phyloP scores from a whole-genome alignment of 2,888 invertebrate genomes.

The Papilio elwesi region DNA sequence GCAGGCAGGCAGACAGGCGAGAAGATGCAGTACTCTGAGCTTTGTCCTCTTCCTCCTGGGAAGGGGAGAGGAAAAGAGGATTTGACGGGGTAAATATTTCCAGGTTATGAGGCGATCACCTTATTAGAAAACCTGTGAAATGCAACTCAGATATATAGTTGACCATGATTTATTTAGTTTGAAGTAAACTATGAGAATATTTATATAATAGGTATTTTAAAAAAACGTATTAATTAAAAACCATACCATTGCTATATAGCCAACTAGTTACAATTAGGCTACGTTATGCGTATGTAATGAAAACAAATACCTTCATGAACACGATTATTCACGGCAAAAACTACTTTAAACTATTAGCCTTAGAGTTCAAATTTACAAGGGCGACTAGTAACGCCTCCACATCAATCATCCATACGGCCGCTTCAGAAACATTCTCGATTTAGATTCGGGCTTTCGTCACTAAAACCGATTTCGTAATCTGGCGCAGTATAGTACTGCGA shows the following conservation, averaged over 20 bases:
- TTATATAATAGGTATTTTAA: background rate
- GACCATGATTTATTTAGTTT: too few relatives aligned
- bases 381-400: slow-evolving; percentile 1
- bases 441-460: slow-evolving; percentile 38
- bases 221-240: background rate
- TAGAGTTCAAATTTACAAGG: background rate
- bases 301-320: slow-evolving; percentile 10
- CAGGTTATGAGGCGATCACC: too few relatives aligned
- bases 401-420: slow-evolving; percentile 25
- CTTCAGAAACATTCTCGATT: slow-evolving; percentile 37
- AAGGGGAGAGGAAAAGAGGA: too few relatives aligned
- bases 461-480: slow-evolving; percentile 38
- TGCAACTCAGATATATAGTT: too few relatives aligned
- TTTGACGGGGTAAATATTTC: too few relatives aligned
- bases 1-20: too few relatives aligned
- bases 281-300: slow-evolving; percentile 18
- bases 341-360: background rate
- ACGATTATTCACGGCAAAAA: background rate
- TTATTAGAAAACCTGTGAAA: too few relatives aligned
- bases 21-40: too few relatives aligned
- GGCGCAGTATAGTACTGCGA: slow-evolving; percentile 12
- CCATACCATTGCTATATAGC: background rate
- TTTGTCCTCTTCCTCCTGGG: too few relatives aligned
- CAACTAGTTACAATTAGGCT: slow-evolving; percentile 1
- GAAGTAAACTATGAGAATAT: background rate